Evolutionary conservation across 1,140 invertebrate species (phyloP), one percentile per base, ranked within the genome.

Genomic region (Chrysomallon squamiferum): DNA sequence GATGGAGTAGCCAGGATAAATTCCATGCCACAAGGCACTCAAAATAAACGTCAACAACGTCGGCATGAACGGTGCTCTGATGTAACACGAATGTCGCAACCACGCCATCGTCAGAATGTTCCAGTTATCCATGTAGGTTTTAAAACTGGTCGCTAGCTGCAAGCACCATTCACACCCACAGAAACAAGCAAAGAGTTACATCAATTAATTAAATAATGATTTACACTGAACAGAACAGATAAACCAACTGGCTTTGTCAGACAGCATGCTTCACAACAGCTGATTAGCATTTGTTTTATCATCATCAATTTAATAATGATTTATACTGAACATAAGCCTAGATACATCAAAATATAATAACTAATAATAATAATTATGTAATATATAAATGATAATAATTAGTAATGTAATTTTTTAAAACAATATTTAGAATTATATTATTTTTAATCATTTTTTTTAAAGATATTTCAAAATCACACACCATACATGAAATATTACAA

Each of bases 1-100:
- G 52, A 98, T 82, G 85, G 98, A 98, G 87, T 98, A 99, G 15
- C 96, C 95, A 9, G 95, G 94, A 87, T 96, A 95, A 83, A 96
- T 96, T 66, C 86, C 96, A 86, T 99, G 96, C 96, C 96, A 99
- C 22, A 98, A 77, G 18, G 95, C 95, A 29, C 94, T 96, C 43
- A 97, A 87, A 2, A 90, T 85, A 85, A 95, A 98, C 1, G 95
- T 96, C 52, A 91, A 88, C 6, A 87, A 56, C 18, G 83, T 85
- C 49, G 75, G 72, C 56, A 75, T 69, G 30, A 90, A 89, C 11
- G 73, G 73, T 49, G 69, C 66, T 29, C 78, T 64, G 11, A 70
- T 72, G 62, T 80, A 80, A 56, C 76, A 75, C 13, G 76, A 68
- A 29, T 69, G 66, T 15, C 78, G 59, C 33, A 80, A 56, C 78